Evolutionary conservation across 2,797 vertebrate species (phyloP), one percentile per base, ranked within the genome.

Genomic region (Distichodus sexfasciatus): DNA sequence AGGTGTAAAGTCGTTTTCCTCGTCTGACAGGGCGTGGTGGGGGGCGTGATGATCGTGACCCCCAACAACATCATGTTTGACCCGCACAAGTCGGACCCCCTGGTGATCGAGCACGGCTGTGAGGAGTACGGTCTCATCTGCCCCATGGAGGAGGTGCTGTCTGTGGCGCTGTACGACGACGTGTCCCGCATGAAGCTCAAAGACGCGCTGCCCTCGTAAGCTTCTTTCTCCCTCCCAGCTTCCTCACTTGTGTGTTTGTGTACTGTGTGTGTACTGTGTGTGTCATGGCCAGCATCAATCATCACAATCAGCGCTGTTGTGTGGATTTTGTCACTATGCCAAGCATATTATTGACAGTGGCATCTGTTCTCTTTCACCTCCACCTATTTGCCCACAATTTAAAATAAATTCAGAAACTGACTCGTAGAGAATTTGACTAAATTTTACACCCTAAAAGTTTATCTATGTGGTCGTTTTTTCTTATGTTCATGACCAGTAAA

Each of bases 41-140:
- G 96, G 15, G 97, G 97, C 0, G 96, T 99, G 71, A 94, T 99
- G 90, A 96, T 99, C n/a, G 95, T 99, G 74, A 99, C 97, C 0
- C 97, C 97, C 47, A 99, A 99, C 87, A 99, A 97, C 85, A 97
- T 99, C 84, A 99, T 99, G 97, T 99, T 99, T 66, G 97, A 99
- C 86, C 97, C 97, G 3, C 96, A 99, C 83, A 99, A 99, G 75
- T 98, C 97, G 0, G 96, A 99, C 85, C 96, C 97, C 3, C 84
- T 99, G 84, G 96, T 99, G 44, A 98, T 99, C 60, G 97, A 99
- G 83, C 94, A 98, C 17, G 97, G 97, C 57, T 99, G 97, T 70
- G 97, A 99, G 85, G 97, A 98, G 73, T 99, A 99, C 2, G 97
- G 97, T 38, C 94, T 99, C 44, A 96, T 98, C 82, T 98, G 97